These are phyloP conservation scores for Hozukius guyotensis DNA, from an alignment of 2,797 vertebrate species.

Conservation along the genomic window DNA sequence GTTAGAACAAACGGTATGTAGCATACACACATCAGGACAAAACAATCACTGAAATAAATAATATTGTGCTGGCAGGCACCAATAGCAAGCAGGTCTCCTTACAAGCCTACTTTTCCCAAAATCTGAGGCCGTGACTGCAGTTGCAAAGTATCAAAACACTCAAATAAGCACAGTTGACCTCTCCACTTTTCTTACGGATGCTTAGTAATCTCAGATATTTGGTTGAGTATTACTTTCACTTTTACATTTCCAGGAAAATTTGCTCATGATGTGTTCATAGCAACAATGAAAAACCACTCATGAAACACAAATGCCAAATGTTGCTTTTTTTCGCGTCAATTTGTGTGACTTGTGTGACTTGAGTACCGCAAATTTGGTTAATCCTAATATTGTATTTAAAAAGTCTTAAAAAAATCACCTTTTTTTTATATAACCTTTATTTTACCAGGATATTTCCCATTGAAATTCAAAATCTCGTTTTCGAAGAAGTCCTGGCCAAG, in stretches of 20 bases:
- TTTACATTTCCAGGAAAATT: neutral
- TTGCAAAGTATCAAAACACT: neutral
- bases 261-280: neutral
- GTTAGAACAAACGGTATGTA: neutral
- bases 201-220: neutral
- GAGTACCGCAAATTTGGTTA: too few relatives aligned
- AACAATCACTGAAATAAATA: neutral
- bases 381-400: too few relatives aligned
- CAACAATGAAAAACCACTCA: neutral
- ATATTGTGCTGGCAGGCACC: neutral
- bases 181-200: neutral
- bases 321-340: too few relatives aligned
- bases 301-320: neutral
- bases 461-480: too few relatives aligned
- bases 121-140: neutral
- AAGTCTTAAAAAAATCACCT: too few relatives aligned
- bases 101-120: neutral
- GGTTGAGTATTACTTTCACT: neutral
- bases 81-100: too few relatives aligned
- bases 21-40: neutral
- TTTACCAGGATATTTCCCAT: too few relatives aligned
- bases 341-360: too few relatives aligned
- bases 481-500: too few relatives aligned
- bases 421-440: too few relatives aligned
- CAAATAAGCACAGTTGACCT: neutral